A percentile compares a stretch with the other conserved stretches of the same genome.
Evolutionary conservation across 2,888 invertebrate species (phyloP).

Genomic region (Halocaridina rubra): DNA sequence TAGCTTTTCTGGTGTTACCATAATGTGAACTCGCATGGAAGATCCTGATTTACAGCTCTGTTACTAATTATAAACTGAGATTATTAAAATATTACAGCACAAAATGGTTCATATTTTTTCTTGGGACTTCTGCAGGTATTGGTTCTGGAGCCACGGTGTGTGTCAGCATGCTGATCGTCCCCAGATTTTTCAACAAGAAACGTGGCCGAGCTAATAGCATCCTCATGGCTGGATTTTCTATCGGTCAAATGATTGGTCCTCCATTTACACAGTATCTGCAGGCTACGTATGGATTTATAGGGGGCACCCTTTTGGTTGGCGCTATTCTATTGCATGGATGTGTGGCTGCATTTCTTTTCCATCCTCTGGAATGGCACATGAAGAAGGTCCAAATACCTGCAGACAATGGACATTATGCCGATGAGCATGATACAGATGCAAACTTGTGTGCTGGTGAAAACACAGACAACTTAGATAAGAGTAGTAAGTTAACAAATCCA

Average conservation of each 20-base stretch:
- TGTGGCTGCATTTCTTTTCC: background rate
- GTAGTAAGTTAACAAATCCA: background rate
- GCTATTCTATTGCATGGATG: slow-evolving; percentile 30
- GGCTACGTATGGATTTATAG: slow-evolving; percentile 22
- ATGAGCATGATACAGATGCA: too few relatives aligned
- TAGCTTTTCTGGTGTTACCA: too few relatives aligned
- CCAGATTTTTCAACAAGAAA: slow-evolving; percentile 27
- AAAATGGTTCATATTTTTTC: too few relatives aligned
- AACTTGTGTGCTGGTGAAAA: too few relatives aligned
- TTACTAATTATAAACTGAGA: too few relatives aligned
- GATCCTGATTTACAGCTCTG: too few relatives aligned
- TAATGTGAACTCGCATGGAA: too few relatives aligned
- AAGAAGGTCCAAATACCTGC: background rate
- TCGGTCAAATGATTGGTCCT: slow-evolving; percentile 11
- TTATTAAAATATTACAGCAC: too few relatives aligned
- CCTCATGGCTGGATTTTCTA: slow-evolving; percentile 6
- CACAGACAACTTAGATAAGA: background rate
- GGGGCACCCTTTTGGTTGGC: slow-evolving; percentile 15
- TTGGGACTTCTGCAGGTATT: too few relatives aligned
- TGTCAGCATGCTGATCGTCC: slow-evolving; percentile 19
- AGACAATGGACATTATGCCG: background rate
- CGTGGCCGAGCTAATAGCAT: slow-evolving; percentile 32
- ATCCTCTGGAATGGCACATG: slow-evolving; percentile 38
- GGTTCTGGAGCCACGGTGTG: background rate
- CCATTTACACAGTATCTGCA: slow-evolving; percentile 8